Conservation (phyloP, 2,113 vertebrate species). For the Pelobates fuscus region DNA sequence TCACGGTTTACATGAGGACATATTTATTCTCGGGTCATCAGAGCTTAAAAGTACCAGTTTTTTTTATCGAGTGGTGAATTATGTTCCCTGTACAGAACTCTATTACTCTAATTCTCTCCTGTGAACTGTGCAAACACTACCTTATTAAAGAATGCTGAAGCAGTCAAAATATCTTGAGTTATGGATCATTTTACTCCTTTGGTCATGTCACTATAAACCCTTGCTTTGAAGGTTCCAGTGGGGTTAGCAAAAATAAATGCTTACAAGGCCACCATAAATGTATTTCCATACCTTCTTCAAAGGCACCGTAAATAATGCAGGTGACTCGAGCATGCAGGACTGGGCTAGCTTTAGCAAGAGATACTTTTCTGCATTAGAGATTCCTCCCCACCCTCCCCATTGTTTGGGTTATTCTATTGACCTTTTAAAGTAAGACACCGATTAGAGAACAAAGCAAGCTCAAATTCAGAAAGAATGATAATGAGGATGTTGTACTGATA, state of each 20-base stretch:
- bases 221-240: slow-evolving; percentile 1
- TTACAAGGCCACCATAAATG: slow-evolving; percentile 12
- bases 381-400: background rate
- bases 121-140: too few species aligned
- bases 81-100: too few species aligned
- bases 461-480: background rate
- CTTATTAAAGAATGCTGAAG: background rate
- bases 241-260: slow-evolving; percentile 7
- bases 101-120: too few species aligned
- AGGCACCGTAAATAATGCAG: slow-evolving; percentile 6
- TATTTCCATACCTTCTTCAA: slow-evolving; percentile 20
- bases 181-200: slow-evolving; percentile 9
- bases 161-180: slow-evolving; percentile 10
- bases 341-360: background rate
- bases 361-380: background rate
- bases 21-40: too few species aligned
- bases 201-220: slow-evolving; percentile 11
- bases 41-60: too few species aligned
- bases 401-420: background rate
- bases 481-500: slow-evolving; percentile 20
- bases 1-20: too few species aligned
- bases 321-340: background rate
- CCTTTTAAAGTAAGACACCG: slow-evolving; percentile 7
- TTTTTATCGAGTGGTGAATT: too few species aligned
- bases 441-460: slow-evolving; percentile 8